Percentiles rank a stretch among this genome's conserved stretches.
phyloP scores from a whole-genome alignment of 2,797 vertebrate species.

The Orestias chungarensis region DNA sequence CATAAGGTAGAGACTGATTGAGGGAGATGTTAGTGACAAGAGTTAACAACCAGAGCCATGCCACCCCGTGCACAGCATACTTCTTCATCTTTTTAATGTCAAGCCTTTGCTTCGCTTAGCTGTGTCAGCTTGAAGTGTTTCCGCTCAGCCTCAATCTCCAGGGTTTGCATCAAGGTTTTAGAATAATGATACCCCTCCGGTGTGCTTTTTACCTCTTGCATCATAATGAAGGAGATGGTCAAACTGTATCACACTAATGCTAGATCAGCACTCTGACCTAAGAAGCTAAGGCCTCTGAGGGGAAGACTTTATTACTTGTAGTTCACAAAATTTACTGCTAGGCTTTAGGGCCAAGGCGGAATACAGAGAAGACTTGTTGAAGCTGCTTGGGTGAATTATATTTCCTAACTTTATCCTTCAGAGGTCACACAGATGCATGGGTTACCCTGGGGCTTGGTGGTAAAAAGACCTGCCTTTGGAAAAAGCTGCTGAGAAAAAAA shows the following conservation, averaged over 20 bases:
- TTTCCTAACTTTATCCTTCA: constrained; percentile 54
- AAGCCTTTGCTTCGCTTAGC: constrained; percentile 38
- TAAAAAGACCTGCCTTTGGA: constrained; percentile 56
- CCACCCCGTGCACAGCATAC: constrained; percentile 26
- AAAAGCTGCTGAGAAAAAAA: constrained; percentile 55
- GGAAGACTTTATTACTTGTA: constrained; percentile 58
- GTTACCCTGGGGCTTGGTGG: constrained; percentile 62
- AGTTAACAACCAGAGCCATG: constrained; percentile 51
- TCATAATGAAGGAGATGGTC: constrained; percentile 70
- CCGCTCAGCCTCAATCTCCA: constrained; percentile 33
- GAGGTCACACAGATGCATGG: constrained; percentile 69
- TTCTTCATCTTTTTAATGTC: constrained; percentile 31
- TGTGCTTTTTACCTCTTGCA: constrained; percentile 66
- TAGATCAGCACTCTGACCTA: constrained; percentile 58
- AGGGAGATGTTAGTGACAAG: constrained; percentile 43
- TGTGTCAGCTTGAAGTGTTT: constrained; percentile 47
- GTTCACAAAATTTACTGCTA: constrained; percentile 70
- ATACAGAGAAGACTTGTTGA: constrained; percentile 72
- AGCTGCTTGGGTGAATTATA: constrained; percentile 72
- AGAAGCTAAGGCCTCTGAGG: constrained; percentile 59
- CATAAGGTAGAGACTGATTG: constrained; percentile 33
- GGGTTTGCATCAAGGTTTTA: constrained; percentile 61
- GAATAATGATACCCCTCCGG: constrained; percentile 61
- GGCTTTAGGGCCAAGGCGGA: constrained; percentile 64
- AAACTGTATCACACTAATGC: constrained; percentile 59